Conservation (phyloP, 2,888 invertebrate species). For the Agrilus biguttatus region DNA sequence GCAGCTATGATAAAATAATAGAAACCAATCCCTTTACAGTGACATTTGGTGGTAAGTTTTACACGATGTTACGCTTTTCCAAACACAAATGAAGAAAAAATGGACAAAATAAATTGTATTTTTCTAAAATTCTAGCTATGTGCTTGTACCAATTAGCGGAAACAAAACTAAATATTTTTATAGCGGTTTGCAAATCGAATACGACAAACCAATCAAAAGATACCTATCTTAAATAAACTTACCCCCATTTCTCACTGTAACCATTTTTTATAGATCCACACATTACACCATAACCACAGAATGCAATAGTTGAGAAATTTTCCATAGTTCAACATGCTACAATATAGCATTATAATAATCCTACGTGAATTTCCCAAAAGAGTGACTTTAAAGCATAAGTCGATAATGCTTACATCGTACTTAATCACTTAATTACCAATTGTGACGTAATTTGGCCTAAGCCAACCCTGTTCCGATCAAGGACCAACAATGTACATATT, state of each 20-base stretch:
- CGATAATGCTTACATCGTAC: slow-evolving; percentile 4
- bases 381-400: slow-evolving; percentile 19
- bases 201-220: too few relatives aligned
- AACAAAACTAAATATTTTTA: slow-evolving; percentile 1
- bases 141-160: neutral
- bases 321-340: slow-evolving; percentile 11
- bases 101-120: neutral
- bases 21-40: too few relatives aligned
- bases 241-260: too few relatives aligned
- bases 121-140: slow-evolving; percentile 1
- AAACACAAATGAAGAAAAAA: too few relatives aligned
- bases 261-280: slow-evolving; percentile 14
- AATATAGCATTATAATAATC: slow-evolving; percentile 7
- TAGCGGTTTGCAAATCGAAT: too few relatives aligned
- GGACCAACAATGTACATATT: slow-evolving; percentile 14
- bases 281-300: slow-evolving; percentile 25
- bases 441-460: too few relatives aligned
- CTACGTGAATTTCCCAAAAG: slow-evolving; percentile 27
- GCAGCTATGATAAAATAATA: too few relatives aligned
- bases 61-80: too few relatives aligned
- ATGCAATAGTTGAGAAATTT: slow-evolving; percentile 14
- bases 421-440: slow-evolving; percentile 5
- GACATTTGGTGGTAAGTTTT: too few relatives aligned
- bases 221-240: too few relatives aligned
- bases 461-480: too few relatives aligned